Evolutionary conservation across 2,113 vertebrate species (phyloP), one percentile per base, ranked within the genome.

Genomic region (Chelonoidis abingdonii): DNA sequence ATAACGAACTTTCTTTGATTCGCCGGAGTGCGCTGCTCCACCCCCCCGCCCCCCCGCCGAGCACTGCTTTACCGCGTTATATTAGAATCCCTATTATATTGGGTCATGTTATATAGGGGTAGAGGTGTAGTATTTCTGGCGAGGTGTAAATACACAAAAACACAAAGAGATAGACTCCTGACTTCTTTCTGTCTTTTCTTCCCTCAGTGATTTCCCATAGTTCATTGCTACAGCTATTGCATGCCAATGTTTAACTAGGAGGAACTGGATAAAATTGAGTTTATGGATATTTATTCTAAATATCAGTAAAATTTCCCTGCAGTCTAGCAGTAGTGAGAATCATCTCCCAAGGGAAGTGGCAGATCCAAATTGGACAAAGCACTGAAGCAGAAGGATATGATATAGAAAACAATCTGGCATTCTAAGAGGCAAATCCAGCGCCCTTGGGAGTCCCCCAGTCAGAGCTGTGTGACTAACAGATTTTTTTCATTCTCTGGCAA

Each of bases 211-310:
- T 94, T 95, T 88, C 78, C 94, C 80, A 25, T 0, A 13, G 59
- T 62, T 82, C 12, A 50, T 0, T 0, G 80, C 69, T 57, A 44
- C 89, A 86, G 87, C 22, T 0, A 0, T 69, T 90, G 76, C 0
- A 0, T 65, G 87, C 41, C 19, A 12, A 16, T 75, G 9, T 41
- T 38, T 85, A 80, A 35, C 0, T 6, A 92, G 54, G 49, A 75
- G 78, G 62, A 95, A 90, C 54, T 88, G 89, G 19, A 89, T 82
- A 89, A 86, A 92, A 94, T 87, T 1, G 27, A 29, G 6, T 0
- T 83, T 92, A 75, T 31, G 89, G 89, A 78, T 92, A 76, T 35
- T 93, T 79, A 69, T 10, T 62, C 72, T 86, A 41, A 87, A 59
- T 41, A 84, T 80, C 92, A 84, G 85, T 89, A 87, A 52, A 6